These are phyloP conservation scores for Pogonognathellus flavescens DNA, from an alignment of 1,140 invertebrate genomes.

Conservation along the genomic window DNA sequence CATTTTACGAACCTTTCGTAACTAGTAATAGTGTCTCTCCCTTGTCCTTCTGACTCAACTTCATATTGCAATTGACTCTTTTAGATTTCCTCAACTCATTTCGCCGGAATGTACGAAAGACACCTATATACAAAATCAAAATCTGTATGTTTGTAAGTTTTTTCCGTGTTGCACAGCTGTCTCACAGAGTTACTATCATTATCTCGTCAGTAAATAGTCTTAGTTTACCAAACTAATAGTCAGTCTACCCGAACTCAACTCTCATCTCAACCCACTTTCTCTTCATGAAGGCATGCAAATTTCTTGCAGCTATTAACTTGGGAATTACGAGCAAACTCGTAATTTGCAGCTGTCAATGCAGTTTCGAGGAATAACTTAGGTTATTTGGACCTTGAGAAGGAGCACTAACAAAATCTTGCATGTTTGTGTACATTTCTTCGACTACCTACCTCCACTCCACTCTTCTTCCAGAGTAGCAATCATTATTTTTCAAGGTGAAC, in stretches of 20 bases:
- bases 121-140: neutral
- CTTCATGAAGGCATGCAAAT: neutral
- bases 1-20: no score
- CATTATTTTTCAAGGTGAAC: conserved; percentile 33
- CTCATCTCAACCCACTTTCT: neutral
- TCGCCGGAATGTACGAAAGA: no score
- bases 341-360: conserved; percentile 29
- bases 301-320: conserved; percentile 1
- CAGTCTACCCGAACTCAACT: neutral
- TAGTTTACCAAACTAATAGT: neutral
- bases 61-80: neutral
- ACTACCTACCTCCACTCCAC: neutral
- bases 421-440: neutral
- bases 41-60: neutral
- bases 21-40: no score
- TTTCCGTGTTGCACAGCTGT: conserved; percentile 13
- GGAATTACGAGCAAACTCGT: conserved; percentile 6
- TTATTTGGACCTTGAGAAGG: no score
- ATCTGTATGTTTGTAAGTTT: neutral
- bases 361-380: neutral
- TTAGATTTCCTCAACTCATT: neutral
- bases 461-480: no score
- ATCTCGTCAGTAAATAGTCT: neutral
- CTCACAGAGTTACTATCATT: neutral
- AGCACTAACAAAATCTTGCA: neutral